Base-by-base conservation (phyloP, 2,888 invertebrate species). In the Ernsta delagoae region DNA sequence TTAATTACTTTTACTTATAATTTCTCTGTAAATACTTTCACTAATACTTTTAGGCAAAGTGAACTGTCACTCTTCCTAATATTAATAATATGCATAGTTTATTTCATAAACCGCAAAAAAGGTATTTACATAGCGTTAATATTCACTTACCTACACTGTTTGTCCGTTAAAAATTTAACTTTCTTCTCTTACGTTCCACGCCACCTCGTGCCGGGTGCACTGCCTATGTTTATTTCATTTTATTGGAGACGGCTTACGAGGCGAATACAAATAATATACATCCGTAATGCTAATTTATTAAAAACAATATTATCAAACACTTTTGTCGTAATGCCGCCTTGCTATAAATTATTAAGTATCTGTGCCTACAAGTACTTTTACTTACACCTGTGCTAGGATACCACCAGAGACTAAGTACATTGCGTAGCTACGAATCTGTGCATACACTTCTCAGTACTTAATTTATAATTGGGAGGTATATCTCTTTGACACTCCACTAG, bases 131-230 rank as follows among this genome's bases (percentile, higher is more conserved):
- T 66, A 60, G 16, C 39, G 24, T 66, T 24, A 53, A 53, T 60
- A 66, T 53, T 16, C 11, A 24, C 66, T 54, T 60, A 66, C 6
- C 6, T 4, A 39, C 57, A 66, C 54, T 66, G 66, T 66, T 59
- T 59, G 53, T 60, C 16, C n/a, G 24, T 24, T 59, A 53, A 66
- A 43, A 41, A 16, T 39, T 53, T 60, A n/a, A 60, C 60, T 60
- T 66, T 66, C 66, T 12, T 66, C 34, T 60, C 43, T 66, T n/a
- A 11, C 66, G 66, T 60, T 54, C 24, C 24, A 43, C 41, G 48
- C 12, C 11, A 3, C 3, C 1, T 24, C 45, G 57, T 3, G 8
- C 31, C 43, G 34, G 41, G 45, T 57, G 57, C 7, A 65, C 50
- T 31, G n/a, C n/a, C n/a, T n/a, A 57, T 59, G 43, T 54, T 66